phyloP scores from a whole-genome alignment of 2,113 vertebrate genomes.

The Pavo muticus region DNA sequence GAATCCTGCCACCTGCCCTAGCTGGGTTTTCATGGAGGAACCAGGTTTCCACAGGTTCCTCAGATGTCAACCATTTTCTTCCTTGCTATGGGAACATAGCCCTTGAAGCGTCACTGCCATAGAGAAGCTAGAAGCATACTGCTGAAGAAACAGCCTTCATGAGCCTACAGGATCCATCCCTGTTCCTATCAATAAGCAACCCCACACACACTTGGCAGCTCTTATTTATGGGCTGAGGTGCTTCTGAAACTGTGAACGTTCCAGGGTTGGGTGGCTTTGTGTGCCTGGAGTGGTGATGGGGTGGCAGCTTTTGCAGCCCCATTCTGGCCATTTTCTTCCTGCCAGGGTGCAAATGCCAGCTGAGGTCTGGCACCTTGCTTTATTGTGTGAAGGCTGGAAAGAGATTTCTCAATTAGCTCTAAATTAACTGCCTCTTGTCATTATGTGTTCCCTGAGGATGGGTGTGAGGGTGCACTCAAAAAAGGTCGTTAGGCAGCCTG shows the following conservation, averaged over 20 bases:
- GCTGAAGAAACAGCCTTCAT: not conserved
- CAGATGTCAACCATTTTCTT: not conserved
- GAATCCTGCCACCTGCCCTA: not conserved
- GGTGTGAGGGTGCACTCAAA: conserved; percentile 50
- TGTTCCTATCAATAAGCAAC: not conserved
- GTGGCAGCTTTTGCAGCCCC: conserved; percentile 66
- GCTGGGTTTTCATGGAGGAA: not conserved
- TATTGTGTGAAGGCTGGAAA: conserved; percentile 75
- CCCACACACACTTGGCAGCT: not conserved
- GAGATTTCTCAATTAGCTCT: conserved; percentile 81
- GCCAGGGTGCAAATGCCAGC: conserved; percentile 65
- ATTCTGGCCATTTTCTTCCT: conserved; percentile 50
- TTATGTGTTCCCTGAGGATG: conserved; percentile 75
- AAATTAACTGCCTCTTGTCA: conserved; percentile 82
- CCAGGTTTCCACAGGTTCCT: not conserved
- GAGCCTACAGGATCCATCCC: not conserved
- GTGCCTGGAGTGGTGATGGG: conserved; percentile 45
- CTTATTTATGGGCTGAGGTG: conserved; percentile 44
- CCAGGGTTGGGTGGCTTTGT: not conserved
- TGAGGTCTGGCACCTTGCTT: conserved; percentile 77
- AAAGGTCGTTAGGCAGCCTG: conserved; percentile 43
- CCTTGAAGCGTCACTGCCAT: not conserved
- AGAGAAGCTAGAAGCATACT: not conserved
- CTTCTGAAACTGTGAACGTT: conserved; percentile 18
- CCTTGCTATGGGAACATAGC: not conserved